These are phyloP conservation scores for Melanostoma mellinum DNA, from an alignment of 2,888 invertebrate species.

Conservation along the genomic window DNA sequence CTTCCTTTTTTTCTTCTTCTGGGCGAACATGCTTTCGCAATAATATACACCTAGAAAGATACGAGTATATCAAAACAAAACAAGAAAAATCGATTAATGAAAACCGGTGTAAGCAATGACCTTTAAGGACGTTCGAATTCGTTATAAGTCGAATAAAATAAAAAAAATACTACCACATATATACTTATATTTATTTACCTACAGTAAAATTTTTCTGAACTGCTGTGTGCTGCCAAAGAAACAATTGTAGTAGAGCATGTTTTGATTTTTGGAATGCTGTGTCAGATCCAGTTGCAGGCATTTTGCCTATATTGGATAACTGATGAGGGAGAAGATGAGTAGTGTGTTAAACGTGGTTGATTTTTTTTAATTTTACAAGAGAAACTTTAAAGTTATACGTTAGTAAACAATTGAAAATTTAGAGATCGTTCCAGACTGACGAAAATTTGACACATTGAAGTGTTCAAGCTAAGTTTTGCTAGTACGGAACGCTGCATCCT, in stretches of 20 bases:
- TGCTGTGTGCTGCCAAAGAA: not conserved
- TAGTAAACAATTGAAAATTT: too few relatives aligned
- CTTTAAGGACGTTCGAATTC: constrained; percentile 77
- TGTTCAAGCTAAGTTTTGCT: too few relatives aligned
- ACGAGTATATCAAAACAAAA: constrained; percentile 30
- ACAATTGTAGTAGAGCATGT: constrained; percentile 34
- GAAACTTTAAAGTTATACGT: too few relatives aligned
- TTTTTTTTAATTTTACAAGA: constrained; percentile 7
- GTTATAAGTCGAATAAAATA: constrained; percentile 40
- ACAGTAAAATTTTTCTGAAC: constrained; percentile 15
- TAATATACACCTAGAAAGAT: constrained; percentile 25
- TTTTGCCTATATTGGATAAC: constrained; percentile 23
- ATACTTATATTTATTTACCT: not conserved
- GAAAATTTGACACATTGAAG: too few relatives aligned
- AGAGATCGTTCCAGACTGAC: too few relatives aligned
- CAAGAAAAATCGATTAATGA: constrained; percentile 52
- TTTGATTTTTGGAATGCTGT: constrained; percentile 31
- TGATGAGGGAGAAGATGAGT: constrained; percentile 5
- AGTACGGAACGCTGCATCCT: too few relatives aligned
- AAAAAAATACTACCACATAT: constrained; percentile 18
- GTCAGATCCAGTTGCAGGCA: constrained; percentile 26
- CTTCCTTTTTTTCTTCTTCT: constrained; percentile 49
- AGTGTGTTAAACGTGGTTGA: not conserved
- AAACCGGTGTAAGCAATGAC: constrained; percentile 74
- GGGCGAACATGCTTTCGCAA: constrained; percentile 57